Evolutionary conservation across 2,888 invertebrate genomes (phyloP).

Genomic region (Molorchus minor): DNA sequence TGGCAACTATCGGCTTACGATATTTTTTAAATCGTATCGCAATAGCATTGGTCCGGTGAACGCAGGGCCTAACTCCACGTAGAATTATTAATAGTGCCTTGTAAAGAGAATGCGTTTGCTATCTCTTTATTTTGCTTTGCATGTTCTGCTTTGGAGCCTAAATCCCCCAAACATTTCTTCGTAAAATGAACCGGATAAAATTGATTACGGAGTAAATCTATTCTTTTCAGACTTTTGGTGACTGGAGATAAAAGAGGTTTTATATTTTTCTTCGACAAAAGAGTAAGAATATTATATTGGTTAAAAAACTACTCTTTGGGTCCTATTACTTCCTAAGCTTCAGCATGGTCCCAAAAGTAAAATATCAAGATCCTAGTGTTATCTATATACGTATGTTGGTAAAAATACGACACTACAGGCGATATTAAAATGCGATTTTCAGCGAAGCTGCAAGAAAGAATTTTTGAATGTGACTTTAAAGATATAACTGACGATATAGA

Average conservation of each 20-base stretch:
- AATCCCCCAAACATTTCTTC: too few relatives aligned
- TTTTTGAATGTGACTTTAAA: conserved; percentile 42
- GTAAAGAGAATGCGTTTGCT: too few relatives aligned
- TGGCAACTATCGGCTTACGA: too few relatives aligned
- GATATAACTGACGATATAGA: conserved; percentile 54
- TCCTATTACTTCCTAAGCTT: too few relatives aligned
- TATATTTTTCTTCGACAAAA: conserved; percentile 69
- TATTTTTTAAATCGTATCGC: too few relatives aligned
- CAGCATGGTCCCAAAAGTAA: conserved; percentile 53
- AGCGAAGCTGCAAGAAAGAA: conserved; percentile 25
- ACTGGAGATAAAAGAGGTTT: conserved; percentile 67
- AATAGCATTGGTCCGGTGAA: too few relatives aligned
- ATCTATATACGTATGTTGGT: conserved; percentile 29
- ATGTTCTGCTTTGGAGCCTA: too few relatives aligned
- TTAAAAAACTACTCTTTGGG: conserved; percentile 63
- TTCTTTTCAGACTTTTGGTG: conserved; percentile 54
- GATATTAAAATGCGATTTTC: conserved; percentile 1
- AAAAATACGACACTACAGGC: background rate
- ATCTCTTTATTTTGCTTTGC: too few relatives aligned
- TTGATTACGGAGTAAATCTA: background rate
- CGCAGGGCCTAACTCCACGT: too few relatives aligned
- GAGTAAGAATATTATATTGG: conserved; percentile 69
- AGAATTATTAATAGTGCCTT: too few relatives aligned
- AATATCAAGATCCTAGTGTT: conserved; percentile 32
- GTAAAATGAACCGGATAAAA: too few relatives aligned